phyloP scores from a whole-genome alignment of 2,888 invertebrate genomes.

The Orthosia cruda region DNA sequence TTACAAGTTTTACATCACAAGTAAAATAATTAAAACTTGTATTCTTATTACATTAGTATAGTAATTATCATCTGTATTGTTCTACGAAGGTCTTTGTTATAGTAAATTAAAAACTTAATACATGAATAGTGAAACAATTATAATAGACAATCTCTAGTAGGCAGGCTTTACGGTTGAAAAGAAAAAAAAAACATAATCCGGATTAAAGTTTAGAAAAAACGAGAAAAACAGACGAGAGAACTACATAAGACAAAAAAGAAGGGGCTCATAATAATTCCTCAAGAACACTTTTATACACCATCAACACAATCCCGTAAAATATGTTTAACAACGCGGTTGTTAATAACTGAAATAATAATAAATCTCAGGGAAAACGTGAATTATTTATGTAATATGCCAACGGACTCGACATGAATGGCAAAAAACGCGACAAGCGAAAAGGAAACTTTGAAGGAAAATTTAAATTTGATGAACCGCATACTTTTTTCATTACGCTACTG shows the following conservation, averaged over 20 bases:
- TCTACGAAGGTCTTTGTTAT: background rate
- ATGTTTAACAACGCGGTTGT: constrained; percentile 11
- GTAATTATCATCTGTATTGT: constrained; percentile 33
- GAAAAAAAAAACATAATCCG: too few species aligned
- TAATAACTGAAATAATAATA: constrained; percentile 35
- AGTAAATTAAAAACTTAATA: constrained; percentile 1
- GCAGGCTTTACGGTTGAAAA: background rate
- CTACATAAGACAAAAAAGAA: background rate
- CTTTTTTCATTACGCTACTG: constrained; percentile 38
- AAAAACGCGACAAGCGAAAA: constrained; percentile 24
- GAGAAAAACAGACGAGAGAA: too few species aligned
- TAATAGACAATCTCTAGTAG: background rate
- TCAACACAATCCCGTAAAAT: constrained; percentile 18
- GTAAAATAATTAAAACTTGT: constrained; percentile 19
- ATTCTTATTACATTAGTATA: constrained; percentile 7
- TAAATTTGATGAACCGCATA: constrained; percentile 34
- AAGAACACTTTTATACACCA: constrained; percentile 1
- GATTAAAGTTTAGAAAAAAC: background rate
- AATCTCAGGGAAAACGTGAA: constrained; percentile 39
- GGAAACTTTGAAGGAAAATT: constrained; percentile 15
- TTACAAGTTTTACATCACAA: constrained; percentile 20
- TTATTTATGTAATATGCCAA: constrained; percentile 41
- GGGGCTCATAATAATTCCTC: background rate
- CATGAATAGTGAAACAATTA: background rate
- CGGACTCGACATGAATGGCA: constrained; percentile 21